Base-by-base conservation (phyloP, 2,888 invertebrate genomes). In the Troides aeacus region DNA sequence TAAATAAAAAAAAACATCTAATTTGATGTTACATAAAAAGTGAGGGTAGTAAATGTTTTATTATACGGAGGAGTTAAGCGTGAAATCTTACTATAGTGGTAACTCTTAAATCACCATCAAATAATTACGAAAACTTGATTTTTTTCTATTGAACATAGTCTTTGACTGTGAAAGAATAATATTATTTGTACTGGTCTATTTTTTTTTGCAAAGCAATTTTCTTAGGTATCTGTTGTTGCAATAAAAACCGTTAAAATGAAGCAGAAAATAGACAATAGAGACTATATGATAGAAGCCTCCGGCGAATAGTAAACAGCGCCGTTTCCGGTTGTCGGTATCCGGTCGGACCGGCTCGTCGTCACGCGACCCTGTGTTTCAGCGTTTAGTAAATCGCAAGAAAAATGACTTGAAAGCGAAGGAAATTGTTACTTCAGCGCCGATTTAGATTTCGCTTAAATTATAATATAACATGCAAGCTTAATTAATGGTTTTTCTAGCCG, bases 281-380 rank as follows among this genome's bases (percentile, higher is more conserved):
- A 77, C 77, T 76, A 78, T 75, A 74, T 74, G 71, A 72, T 72
- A 72, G 72, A 78, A 77, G 76, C 77, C 80, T 81, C 79, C 74
- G 73, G 78, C 80, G 81, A 79, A 81, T 77, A 76, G 79, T 76
- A 78, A 76, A 78, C 81, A 78, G 78, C 78, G 78, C 76, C 76
- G 75, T 81, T 85, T 87, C 87, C 87, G 85, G 81, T 81, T 79
- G 79, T 76, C 75, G 77, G 77, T 74, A 83, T 84, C 81, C 82
- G 76, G 72, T 77, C 72, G 75, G 76, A 74, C 74, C 77, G 80
- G 81, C 78, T 77, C 75, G 71, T 67, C 75, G 79, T 79, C 86
- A 86, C 85, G 86, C 84, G 75, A 85, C 75, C 72, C 78, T 69
- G 67, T 67, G 72, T 68, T 69, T 69, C 69, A 69, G 69, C 64